phyloP scores from a whole-genome alignment of 2,888 invertebrate genomes.

The Copidosoma aretas region DNA sequence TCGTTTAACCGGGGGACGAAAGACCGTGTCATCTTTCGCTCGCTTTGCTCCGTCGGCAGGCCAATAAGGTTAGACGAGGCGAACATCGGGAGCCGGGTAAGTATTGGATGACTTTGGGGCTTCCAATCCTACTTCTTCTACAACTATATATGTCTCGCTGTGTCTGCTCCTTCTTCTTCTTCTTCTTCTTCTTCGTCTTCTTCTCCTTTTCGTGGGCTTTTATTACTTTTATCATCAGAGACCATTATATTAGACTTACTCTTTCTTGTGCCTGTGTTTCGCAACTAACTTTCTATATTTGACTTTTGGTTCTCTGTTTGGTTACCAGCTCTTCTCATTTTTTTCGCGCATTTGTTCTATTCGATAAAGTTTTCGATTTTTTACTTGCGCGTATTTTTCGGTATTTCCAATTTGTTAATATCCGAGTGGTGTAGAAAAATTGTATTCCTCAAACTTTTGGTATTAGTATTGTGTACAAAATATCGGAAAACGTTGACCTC shows the following conservation, averaged over 20 bases:
- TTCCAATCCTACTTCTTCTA: slow-evolving; percentile 42
- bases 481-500: too few species aligned
- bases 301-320: not conserved
- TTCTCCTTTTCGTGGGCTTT: not conserved
- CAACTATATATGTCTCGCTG: slow-evolving; percentile 33
- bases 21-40: slow-evolving; percentile 43
- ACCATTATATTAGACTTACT: not conserved
- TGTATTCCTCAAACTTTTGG: too few species aligned
- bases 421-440: too few species aligned
- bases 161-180: slow-evolving; percentile 20
- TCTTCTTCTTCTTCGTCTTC: slow-evolving; percentile 1
- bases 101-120: slow-evolving; percentile 53
- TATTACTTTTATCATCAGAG: not conserved
- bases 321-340: not conserved
- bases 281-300: not conserved
- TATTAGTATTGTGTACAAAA: too few species aligned
- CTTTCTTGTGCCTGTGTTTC: not conserved
- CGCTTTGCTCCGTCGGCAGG: slow-evolving; percentile 53
- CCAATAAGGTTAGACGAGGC: slow-evolving; percentile 58
- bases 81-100: slow-evolving; percentile 47
- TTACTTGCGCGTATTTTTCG: too few species aligned
- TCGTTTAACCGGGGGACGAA: slow-evolving; percentile 41
- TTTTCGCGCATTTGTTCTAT: not conserved
- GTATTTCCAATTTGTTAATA: too few species aligned
- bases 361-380: too few species aligned